A percentile compares a stretch with the other conserved stretches of the same genome.
Conservation (phyloP, 2,113 vertebrate species). For the Drymodes brunneopygia region DNA sequence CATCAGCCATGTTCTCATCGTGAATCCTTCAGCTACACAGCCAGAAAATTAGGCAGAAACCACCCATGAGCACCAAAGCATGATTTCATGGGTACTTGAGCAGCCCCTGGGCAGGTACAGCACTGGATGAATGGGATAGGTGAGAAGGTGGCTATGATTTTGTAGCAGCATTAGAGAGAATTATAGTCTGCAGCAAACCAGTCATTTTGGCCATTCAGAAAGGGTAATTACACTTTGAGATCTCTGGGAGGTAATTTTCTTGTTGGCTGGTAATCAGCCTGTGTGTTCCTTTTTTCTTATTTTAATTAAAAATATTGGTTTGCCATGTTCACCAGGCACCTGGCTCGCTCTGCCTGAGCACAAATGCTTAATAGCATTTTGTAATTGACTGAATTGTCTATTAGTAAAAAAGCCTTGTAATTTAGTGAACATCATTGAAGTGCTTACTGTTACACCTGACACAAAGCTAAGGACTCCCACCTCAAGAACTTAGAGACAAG, state of each 20-base stretch:
- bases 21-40: not conserved
- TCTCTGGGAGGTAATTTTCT: not conserved
- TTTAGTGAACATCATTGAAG: not conserved
- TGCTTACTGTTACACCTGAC: not conserved
- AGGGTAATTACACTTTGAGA: not conserved
- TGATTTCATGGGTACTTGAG: not conserved
- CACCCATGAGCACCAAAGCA: not conserved
- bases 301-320: constrained; percentile 39
- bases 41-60: not conserved
- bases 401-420: not conserved
- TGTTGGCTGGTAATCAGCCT: not conserved
- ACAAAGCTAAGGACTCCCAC: not conserved
- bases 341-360: not conserved
- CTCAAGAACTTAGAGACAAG: not conserved
- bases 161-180: not conserved
- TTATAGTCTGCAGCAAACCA: not conserved
- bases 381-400: not conserved
- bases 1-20: not conserved
- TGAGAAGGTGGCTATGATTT: not conserved
- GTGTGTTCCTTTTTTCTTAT: not conserved
- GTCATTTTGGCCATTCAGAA: not conserved
- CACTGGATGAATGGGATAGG: not conserved
- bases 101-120: not conserved
- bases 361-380: not conserved
- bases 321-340: not conserved